These are phyloP conservation scores for Grus americana DNA, from an alignment of 2,113 vertebrate species.

Conservation along the genomic window DNA sequence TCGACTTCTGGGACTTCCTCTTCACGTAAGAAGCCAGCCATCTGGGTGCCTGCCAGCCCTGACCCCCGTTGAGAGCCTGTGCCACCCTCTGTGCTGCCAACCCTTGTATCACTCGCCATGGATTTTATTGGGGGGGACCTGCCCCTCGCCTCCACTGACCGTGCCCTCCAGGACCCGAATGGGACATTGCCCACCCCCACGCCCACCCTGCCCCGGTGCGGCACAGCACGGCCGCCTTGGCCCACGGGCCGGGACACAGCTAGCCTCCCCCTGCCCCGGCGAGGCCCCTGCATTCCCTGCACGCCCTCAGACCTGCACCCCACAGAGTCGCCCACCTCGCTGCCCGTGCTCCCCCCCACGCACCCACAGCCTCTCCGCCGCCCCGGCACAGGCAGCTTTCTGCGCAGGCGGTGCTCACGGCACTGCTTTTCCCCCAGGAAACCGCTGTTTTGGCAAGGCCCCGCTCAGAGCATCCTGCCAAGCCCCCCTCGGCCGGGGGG, in stretches of 20 bases:
- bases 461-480: neutral
- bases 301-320: neutral
- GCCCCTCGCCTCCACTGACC: neutral
- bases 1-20: slow-evolving; percentile 93
- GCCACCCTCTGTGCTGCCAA: neutral
- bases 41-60: slow-evolving; percentile 73
- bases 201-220: neutral
- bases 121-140: neutral
- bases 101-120: neutral
- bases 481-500: accelerated
- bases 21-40: slow-evolving; percentile 94
- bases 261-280: neutral
- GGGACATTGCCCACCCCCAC: neutral
- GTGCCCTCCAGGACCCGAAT: neutral
- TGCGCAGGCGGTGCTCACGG: neutral
- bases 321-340: too few relatives aligned
- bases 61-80: neutral
- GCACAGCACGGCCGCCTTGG: neutral
- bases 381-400: neutral
- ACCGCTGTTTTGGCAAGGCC: neutral
- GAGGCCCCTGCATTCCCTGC: neutral
- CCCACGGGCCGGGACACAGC: neutral
- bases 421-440: neutral
- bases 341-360: neutral
- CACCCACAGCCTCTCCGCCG: neutral